Evolutionary conservation across 2,888 invertebrate species (phyloP), one percentile per base, ranked within the genome.

Genomic region (Heliconius erato): DNA sequence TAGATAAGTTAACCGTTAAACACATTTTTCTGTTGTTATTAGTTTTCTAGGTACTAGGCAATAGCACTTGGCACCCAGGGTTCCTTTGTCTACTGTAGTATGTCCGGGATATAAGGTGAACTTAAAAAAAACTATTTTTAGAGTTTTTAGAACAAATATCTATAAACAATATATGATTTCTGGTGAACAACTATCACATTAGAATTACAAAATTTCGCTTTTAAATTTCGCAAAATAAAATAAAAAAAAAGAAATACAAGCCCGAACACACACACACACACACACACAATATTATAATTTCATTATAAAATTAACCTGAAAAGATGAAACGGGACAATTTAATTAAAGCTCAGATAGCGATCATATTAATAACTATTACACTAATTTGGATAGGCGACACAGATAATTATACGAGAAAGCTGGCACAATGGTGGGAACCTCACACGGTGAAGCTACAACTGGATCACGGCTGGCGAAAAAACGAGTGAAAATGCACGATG

Each of bases 321-420:
- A 80, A 83, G 23, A 35, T 49, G 54, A 16, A 82, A 84, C 82
- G 84, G 80, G 68, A 82, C 78, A 82, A 84, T 84, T 76, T 82
- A 84, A 82, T 84, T 84, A 84, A 82, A 82, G 74, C 82, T 54
- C 65, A 82, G 80, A 80, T 80, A 80, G 72, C n/a, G 59, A 74
- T 86, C 87, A 80, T 88, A 92, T 91, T 91, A 91, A 91, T 91
- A 92, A 91, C 84, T 84, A 88, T 92, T 92, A 93, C 92, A 89
- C 90, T 90, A 92, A 92, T 92, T 93, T 92, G 93, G 94, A 94
- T 94, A 94, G 91, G 92, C 92, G 93, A 93, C 94, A 93, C 87
- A 91, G 88, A 91, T 92, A 92, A 92, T 94, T 94, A 93, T 93
- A 93, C 93, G 94, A 94, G 95, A 95, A 95, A 95, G 95, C 93